Conservation (phyloP, 2,888 invertebrate genomes). For the Lasioglossum marginatum region DNA sequence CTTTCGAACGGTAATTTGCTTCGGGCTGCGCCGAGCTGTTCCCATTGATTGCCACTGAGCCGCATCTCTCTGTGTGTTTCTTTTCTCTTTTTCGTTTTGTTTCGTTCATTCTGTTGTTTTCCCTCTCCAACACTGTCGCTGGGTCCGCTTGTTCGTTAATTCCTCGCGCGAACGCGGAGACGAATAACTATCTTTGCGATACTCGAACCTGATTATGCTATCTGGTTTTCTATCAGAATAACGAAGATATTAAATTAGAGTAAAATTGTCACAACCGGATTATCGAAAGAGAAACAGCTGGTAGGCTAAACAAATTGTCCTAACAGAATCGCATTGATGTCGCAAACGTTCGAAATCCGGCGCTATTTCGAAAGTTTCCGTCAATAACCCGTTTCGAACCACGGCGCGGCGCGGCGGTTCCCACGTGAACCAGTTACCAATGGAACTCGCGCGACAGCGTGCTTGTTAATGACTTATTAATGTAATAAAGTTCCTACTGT, state of each 20-base stretch:
- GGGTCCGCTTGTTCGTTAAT: constrained; percentile 36
- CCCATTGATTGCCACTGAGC: constrained; percentile 49
- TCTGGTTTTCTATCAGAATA: background rate
- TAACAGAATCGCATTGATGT: background rate
- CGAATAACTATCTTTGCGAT: constrained; percentile 19
- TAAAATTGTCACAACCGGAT: background rate
- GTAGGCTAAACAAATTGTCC: background rate
- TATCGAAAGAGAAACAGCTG: background rate
- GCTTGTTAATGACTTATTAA: constrained; percentile 33
- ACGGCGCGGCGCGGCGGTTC: background rate
- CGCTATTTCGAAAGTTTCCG: background rate
- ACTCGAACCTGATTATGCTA: background rate
- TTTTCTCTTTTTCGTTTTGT: background rate
- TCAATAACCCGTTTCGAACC: background rate
- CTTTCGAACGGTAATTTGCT: constrained; percentile 59
- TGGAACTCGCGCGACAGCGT: background rate
- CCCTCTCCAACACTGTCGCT: background rate
- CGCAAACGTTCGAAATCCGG: background rate
- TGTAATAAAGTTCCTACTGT: constrained; percentile 8
- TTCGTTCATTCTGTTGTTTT: background rate
- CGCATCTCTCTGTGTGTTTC: constrained; percentile 16
- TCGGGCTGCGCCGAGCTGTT: constrained; percentile 38
- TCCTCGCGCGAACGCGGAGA: constrained; percentile 34
- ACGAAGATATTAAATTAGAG: too few species aligned
- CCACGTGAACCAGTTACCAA: constrained; percentile 7